These are phyloP conservation scores for Dreissena polymorpha DNA, from an alignment of 1,140 invertebrate species.

Conservation along the genomic window DNA sequence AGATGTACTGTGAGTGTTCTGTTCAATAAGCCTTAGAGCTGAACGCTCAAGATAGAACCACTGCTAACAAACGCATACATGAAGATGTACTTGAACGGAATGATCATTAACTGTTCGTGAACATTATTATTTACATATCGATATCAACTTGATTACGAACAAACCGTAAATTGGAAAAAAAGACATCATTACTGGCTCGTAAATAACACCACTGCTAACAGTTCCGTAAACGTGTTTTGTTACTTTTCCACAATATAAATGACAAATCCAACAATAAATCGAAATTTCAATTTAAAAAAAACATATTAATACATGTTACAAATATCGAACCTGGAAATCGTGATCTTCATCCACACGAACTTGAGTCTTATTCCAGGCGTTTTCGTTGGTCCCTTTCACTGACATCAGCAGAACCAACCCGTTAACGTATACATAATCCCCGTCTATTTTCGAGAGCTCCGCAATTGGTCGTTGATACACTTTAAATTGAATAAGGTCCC, in stretches of 20 bases:
- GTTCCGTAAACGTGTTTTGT: neutral
- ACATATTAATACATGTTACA: neutral
- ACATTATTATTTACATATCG: too few species aligned
- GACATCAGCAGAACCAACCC: neutral
- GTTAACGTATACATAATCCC: too few species aligned
- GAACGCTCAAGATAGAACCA: too few species aligned
- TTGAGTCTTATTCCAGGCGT: neutral
- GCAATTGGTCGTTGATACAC: neutral
- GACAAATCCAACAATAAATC: neutral
- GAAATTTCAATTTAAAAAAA: too few species aligned
- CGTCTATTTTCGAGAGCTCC: neutral
- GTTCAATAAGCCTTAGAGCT: too few species aligned
- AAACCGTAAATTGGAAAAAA: too few species aligned
- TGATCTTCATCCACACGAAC: neutral
- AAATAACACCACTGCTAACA: neutral
- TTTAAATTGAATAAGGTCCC: slow-evolving; percentile 17
- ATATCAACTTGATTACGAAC: too few species aligned
- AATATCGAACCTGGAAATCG: slow-evolving; percentile 17
- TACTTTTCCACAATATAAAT: neutral
- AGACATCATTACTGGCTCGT: too few species aligned
- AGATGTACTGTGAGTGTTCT: too few species aligned
- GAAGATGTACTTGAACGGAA: too few species aligned
- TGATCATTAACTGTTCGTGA: too few species aligned
- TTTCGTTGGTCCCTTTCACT: slow-evolving; percentile 7
- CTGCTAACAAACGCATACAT: too few species aligned